phyloP scores from a whole-genome alignment of 1,140 invertebrate species.

The Zaprionus taronus region DNA sequence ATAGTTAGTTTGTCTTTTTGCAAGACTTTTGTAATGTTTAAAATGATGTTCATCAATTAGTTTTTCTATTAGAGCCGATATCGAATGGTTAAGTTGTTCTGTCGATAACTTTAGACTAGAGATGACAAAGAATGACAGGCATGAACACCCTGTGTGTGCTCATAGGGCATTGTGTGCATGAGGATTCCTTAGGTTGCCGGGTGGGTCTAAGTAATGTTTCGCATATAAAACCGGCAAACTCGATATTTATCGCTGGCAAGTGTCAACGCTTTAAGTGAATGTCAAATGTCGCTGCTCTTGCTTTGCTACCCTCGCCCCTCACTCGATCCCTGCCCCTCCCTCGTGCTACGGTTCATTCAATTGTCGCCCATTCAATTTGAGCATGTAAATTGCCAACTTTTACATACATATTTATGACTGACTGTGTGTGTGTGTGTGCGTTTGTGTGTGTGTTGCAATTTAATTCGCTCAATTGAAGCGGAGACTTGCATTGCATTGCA shows the following conservation, averaged over 20 bases:
- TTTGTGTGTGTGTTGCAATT: conserved; percentile 55
- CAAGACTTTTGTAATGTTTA: too few species aligned
- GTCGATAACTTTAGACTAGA: too few species aligned
- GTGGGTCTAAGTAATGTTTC: not conserved
- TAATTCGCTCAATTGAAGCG: conserved; percentile 77
- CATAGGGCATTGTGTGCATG: too few species aligned
- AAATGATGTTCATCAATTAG: too few species aligned
- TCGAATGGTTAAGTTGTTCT: too few species aligned
- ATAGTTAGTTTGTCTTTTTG: too few species aligned
- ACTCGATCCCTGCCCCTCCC: not conserved
- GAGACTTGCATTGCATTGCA: conserved; percentile 57
- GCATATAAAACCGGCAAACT: not conserved
- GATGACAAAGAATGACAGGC: too few species aligned
- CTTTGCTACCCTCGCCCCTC: not conserved
- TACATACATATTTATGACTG: conserved; percentile 32
- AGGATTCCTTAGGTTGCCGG: too few species aligned
- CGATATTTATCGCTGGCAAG: not conserved
- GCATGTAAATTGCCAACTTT: conserved; percentile 71
- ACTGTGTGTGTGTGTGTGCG: conserved; percentile 24
- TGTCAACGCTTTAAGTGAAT: conserved; percentile 25
- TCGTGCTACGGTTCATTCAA: conserved; percentile 36
- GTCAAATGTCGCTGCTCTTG: conserved; percentile 10
- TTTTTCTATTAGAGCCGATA: too few species aligned
- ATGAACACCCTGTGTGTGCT: too few species aligned
- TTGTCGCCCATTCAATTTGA: conserved; percentile 67